Conservation (phyloP, 2,888 invertebrate genomes). For the Caenorhabditis uteleia region DNA sequence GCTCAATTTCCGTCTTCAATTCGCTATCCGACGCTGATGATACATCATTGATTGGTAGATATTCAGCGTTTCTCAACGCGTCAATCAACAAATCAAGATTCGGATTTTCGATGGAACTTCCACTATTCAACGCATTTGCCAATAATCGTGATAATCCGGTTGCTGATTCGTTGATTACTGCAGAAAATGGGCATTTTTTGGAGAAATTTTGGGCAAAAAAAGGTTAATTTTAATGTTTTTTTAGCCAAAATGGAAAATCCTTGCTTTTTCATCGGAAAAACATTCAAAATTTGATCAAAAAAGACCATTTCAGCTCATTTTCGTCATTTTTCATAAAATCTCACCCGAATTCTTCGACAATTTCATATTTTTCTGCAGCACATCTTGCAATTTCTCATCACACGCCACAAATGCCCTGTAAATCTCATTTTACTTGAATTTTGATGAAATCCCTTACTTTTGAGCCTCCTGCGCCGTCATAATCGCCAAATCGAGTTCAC, state of each 20-base stretch:
- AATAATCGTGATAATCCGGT: constrained; percentile 25
- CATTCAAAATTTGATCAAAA: no score
- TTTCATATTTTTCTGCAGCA: constrained; percentile 15
- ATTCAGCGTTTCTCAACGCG: constrained; percentile 11
- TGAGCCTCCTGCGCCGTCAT: not conserved
- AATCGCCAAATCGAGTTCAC: constrained; percentile 6
- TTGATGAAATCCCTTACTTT: not conserved
- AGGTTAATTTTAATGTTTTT: no score
- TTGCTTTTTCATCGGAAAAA: no score
- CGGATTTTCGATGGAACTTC: constrained; percentile 20
- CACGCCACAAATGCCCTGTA: not conserved
- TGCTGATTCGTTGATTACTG: constrained; percentile 22
- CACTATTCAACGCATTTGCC: constrained; percentile 20
- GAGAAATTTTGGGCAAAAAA: no score
- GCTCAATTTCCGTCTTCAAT: not conserved
- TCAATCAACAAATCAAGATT: constrained; percentile 13
- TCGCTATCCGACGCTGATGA: no score
- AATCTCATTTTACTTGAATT: constrained; percentile 2
- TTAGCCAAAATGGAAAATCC: no score
- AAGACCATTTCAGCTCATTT: no score
- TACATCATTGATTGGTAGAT: no score
- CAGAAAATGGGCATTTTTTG: no score
- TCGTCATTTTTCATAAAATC: constrained; percentile 3
- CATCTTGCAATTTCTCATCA: constrained; percentile 17
- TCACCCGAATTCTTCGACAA: constrained; percentile 9